phyloP scores from a whole-genome alignment of 30 jellyfish, hydroid and myxozoan species.

The Turritopsis rubra region DNA sequence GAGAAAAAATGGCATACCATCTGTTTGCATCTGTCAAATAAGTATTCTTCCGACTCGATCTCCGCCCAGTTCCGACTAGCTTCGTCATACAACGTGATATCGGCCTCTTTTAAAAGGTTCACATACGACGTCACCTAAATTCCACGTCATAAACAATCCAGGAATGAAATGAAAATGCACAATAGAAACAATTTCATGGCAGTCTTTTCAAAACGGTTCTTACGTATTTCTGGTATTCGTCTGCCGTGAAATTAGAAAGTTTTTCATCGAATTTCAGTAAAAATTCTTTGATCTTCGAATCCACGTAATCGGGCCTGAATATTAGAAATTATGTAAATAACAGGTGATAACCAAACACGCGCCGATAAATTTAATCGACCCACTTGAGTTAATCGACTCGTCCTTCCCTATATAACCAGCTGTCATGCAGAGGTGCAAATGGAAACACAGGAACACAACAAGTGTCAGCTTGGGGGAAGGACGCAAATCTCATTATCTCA shows the following conservation, averaged over 20 bases:
- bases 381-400: too few species aligned
- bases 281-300: slow-evolving; percentile 14
- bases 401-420: too few species aligned
- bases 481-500: too few species aligned
- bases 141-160: background rate
- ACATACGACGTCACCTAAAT: slow-evolving; percentile 11
- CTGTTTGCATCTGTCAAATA: background rate
- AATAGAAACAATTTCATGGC: background rate
- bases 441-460: background rate
- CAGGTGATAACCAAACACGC: background rate
- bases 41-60: background rate
- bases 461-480: too few species aligned
- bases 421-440: background rate
- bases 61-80: slow-evolving; percentile 10
- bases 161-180: background rate
- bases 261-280: background rate
- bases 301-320: background rate
- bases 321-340: background rate
- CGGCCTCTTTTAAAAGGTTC: background rate
- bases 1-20: background rate
- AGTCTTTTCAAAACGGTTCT: background rate
- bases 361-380: too few species aligned
- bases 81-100: slow-evolving; percentile 2
- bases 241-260: background rate
- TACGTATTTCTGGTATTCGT: slow-evolving; percentile 1